phyloP scores from a whole-genome alignment of 1,140 invertebrate genomes.

The Leptinotarsa undecemlineata region DNA sequence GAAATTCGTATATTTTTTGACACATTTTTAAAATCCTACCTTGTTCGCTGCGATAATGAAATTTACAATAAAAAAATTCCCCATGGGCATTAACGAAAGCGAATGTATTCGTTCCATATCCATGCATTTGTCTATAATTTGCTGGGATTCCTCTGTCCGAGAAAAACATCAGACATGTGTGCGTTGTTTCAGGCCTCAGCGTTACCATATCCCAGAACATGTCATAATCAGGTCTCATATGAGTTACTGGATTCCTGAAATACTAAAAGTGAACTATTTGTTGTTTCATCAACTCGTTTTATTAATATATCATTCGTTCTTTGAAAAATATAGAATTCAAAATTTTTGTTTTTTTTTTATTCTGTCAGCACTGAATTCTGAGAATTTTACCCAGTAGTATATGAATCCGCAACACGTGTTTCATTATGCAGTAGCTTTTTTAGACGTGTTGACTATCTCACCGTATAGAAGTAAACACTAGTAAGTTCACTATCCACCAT shows the following conservation, averaged over 20 bases:
- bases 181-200: slow-evolving; percentile 79
- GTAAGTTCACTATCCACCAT: no score
- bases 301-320: no score
- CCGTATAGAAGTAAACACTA: no score
- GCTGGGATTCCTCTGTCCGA: slow-evolving; percentile 89
- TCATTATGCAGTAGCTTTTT: no score
- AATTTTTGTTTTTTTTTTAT: no score
- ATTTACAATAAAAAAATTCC: slow-evolving; percentile 69
- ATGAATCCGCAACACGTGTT: no score
- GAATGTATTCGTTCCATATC: slow-evolving; percentile 74
- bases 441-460: no score
- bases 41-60: slow-evolving; percentile 72
- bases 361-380: no score
- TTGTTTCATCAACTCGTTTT: neutral
- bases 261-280: neutral
- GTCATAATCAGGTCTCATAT: slow-evolving; percentile 72
- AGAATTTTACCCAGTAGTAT: no score
- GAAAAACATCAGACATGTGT: slow-evolving; percentile 81
- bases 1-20: no score
- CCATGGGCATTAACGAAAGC: slow-evolving; percentile 69
- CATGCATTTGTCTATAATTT: slow-evolving; percentile 76
- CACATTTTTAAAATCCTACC: slow-evolving; percentile 52
- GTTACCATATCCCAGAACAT: slow-evolving; percentile 92
- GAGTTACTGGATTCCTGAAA: slow-evolving; percentile 66
- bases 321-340: no score